These are phyloP conservation scores for Macrobrachium nipponense DNA, from an alignment of 1,140 invertebrate genomes.

Conservation along the genomic window DNA sequence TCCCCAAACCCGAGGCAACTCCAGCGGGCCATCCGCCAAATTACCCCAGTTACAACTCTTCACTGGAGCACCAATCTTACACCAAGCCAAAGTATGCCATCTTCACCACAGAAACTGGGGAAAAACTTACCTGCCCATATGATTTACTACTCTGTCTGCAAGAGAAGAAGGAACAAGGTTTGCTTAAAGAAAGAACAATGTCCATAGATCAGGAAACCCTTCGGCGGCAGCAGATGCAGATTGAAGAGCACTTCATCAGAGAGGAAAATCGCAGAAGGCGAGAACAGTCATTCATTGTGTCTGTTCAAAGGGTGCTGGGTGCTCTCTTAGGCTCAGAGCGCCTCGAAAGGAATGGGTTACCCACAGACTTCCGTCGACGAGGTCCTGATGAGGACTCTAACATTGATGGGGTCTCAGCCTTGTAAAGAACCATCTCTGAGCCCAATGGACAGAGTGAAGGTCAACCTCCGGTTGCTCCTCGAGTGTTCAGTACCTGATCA, in stretches of 20 bases:
- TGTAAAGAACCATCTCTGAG: slow-evolving; percentile 62
- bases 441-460: slow-evolving; percentile 63
- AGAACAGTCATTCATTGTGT: slow-evolving; percentile 37
- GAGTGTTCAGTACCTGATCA: slow-evolving; percentile 63
- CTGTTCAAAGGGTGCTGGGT: slow-evolving; percentile 56
- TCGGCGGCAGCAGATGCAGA: slow-evolving; percentile 42
- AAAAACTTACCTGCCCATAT: slow-evolving; percentile 56
- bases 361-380: slow-evolving; percentile 58
- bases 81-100: slow-evolving; percentile 29
- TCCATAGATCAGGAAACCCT: slow-evolving; percentile 36
- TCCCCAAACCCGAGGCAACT: slow-evolving; percentile 8
- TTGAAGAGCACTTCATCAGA: slow-evolving; percentile 46
- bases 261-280: slow-evolving; percentile 37
- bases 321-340: slow-evolving; percentile 52
- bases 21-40: neutral
- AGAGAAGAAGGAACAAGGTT: slow-evolving; percentile 18
- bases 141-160: slow-evolving; percentile 47
- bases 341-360: slow-evolving; percentile 51
- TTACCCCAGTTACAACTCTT: too few species aligned
- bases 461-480: slow-evolving; percentile 63
- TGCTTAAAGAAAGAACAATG: slow-evolving; percentile 14
- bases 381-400: slow-evolving; percentile 58
- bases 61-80: too few species aligned
- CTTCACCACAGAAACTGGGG: slow-evolving; percentile 60
- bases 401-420: slow-evolving; percentile 57